Evolutionary conservation across 2,113 vertebrate genomes (phyloP).

Genomic region (Gymnarchus niloticus): DNA sequence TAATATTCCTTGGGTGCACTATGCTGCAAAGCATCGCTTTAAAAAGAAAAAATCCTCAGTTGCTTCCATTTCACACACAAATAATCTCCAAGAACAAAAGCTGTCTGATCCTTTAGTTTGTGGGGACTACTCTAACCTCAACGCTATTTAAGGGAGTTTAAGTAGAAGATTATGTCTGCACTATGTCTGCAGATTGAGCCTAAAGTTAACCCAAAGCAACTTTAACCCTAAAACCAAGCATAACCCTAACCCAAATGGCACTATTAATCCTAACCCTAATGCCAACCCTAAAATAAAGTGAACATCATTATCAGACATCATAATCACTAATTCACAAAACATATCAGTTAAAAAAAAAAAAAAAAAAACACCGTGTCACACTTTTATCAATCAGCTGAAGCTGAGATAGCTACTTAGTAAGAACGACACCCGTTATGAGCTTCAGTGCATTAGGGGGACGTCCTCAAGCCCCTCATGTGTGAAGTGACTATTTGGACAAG

Average conservation of each 20-base stretch:
- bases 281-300: background rate
- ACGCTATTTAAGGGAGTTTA: background rate
- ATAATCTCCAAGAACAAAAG: background rate
- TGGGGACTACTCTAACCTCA: background rate
- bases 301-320: background rate
- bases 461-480: too few relatives aligned
- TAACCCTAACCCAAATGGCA: background rate
- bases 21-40: background rate
- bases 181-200: background rate
- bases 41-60: background rate
- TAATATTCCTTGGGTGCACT: background rate
- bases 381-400: background rate
- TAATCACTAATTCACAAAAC: background rate
- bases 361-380: background rate
- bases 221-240: background rate
- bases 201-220: background rate
- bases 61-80: background rate
- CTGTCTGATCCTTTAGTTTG: background rate
- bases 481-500: background rate
- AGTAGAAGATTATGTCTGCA: background rate
- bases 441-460: background rate
- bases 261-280: background rate
- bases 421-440: background rate
- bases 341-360: too few relatives aligned
- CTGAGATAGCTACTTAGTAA: background rate